Percentiles rank a stretch among this genome's conserved stretches.
Evolutionary conservation across 2,888 invertebrate species (phyloP).

Genomic region (Eupithecia subumbrata): DNA sequence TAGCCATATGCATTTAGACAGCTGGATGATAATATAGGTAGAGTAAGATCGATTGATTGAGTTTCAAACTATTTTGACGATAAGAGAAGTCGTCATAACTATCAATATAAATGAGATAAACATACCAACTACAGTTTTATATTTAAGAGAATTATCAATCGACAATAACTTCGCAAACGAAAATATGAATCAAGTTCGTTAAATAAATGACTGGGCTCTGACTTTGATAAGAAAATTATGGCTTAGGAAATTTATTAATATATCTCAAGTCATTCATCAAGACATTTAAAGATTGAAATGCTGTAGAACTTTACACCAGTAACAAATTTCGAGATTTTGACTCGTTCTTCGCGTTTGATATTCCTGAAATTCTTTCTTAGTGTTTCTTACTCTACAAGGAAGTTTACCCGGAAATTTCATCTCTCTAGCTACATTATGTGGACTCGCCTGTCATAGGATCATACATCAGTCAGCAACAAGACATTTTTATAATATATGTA

Average conservation of each 20-base stretch:
- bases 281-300: neutral
- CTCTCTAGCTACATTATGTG: neutral
- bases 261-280: no score
- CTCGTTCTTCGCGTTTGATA: neutral
- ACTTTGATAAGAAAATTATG: neutral
- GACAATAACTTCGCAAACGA: neutral
- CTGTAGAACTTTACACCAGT: neutral
- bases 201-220: neutral
- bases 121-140: neutral
- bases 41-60: constrained; percentile 67
- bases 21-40: constrained; percentile 75
- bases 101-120: neutral
- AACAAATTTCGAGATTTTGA: neutral
- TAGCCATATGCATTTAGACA: constrained; percentile 81
- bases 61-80: constrained; percentile 62
- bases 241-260: neutral
- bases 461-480: neutral
- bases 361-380: neutral
- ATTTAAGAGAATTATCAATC: neutral
- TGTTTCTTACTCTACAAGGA: neutral
- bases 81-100: neutral
- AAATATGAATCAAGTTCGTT: neutral
- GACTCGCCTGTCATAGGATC: neutral
- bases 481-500: neutral
- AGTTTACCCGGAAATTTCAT: neutral